These are phyloP conservation scores for Dasyprocta punctata DNA, from an alignment of 2,113 vertebrate species.

Conservation along the genomic window DNA sequence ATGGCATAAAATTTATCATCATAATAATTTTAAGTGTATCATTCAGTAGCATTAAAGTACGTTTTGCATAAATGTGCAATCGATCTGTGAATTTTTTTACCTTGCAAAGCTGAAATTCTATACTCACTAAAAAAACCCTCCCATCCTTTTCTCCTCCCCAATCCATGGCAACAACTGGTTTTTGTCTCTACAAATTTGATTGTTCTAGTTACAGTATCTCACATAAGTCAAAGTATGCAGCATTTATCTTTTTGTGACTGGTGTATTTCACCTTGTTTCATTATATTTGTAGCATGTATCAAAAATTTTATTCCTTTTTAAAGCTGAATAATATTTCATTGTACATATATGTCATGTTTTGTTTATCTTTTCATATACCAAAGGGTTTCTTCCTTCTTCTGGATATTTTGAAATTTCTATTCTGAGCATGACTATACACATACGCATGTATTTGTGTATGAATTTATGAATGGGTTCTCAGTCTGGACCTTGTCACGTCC, in stretches of 20 bases:
- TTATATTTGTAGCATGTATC: neutral
- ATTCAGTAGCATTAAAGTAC: neutral
- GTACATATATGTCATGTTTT: neutral
- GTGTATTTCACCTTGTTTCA: neutral
- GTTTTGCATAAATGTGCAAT: neutral
- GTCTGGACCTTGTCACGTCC: neutral
- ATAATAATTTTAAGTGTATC: neutral
- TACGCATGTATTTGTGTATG: neutral
- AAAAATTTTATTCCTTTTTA: neutral
- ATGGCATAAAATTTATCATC: neutral
- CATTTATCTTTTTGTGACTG: neutral
- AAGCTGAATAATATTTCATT: neutral
- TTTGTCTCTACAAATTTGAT: neutral
- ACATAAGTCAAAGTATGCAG: neutral
- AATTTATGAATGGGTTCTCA: neutral
- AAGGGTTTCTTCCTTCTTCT: neutral
- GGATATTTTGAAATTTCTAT: neutral
- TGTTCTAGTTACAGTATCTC: neutral
- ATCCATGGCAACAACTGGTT: neutral
- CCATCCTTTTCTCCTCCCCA: rapidly evolving
- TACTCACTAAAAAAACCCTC: neutral
- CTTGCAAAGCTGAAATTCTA: neutral
- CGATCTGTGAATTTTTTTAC: neutral
- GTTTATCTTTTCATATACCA: neutral
- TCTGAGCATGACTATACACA: neutral